A percentile compares a stretch with the other conserved stretches of the same genome.
These are phyloP conservation scores for rat (Rattus norvegicus) DNA, from an alignment of 2,113 vertebrate species.

Conservation along the genomic window DNA sequence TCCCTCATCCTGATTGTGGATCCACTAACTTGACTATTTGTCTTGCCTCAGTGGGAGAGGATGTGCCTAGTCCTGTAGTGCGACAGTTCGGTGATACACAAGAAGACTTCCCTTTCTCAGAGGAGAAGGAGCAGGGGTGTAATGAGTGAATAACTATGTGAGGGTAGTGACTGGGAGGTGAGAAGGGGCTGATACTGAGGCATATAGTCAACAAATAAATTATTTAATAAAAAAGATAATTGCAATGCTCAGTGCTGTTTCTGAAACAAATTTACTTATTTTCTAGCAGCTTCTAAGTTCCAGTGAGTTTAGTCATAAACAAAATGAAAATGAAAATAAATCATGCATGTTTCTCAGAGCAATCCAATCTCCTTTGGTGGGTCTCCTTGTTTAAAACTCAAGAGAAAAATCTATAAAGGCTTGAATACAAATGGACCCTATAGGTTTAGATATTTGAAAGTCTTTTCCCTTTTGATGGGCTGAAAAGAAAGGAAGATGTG, in stretches of 20 bases:
- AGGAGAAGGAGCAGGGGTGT: no score
- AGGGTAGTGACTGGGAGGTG: no score
- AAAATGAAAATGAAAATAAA: not conserved
- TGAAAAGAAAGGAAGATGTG: not conserved
- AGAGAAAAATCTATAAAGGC: not conserved
- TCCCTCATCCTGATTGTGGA: no score
- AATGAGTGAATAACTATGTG: no score
- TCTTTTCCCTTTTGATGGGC: not conserved
- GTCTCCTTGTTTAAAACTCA: not conserved
- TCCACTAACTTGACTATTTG: no score
- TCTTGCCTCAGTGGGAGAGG: no score
- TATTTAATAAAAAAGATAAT: not conserved
- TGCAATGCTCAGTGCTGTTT: not conserved
- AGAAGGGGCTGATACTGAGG: no score
- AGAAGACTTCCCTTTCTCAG: no score
- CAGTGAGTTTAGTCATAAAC: not conserved
- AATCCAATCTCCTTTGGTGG: not conserved
- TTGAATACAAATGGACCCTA: not conserved
- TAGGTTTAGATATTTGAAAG: not conserved
- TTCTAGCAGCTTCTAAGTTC: not conserved
- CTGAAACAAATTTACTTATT: not conserved
- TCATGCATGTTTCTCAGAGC: not conserved
- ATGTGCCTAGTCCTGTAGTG: no score
- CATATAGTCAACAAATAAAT: no score
- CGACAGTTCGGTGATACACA: no score